Percentiles rank a stretch among this genome's conserved stretches.
Evolutionary conservation across 2,888 invertebrate genomes (phyloP).

Genomic region (Philaethria dido): DNA sequence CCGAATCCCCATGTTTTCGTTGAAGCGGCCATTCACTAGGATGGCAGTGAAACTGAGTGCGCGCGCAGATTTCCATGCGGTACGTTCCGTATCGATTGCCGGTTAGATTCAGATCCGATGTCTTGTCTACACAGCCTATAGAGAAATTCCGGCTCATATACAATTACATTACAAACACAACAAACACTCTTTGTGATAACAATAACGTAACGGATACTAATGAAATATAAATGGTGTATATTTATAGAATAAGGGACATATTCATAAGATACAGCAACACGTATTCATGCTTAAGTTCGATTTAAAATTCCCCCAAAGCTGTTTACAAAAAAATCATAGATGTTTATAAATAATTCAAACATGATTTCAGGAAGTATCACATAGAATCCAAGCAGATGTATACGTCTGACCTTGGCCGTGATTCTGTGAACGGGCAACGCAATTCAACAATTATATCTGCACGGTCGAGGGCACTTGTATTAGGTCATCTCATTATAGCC

Average conservation of each 20-base stretch:
- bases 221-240: not conserved
- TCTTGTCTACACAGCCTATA: slow-evolving; percentile 55
- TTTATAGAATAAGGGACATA: not conserved
- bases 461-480: slow-evolving; percentile 66
- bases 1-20: slow-evolving; percentile 61
- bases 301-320: not conserved
- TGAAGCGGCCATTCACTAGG: slow-evolving; percentile 75
- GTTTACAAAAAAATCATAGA: not conserved
- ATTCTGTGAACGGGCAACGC: slow-evolving; percentile 66
- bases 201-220: not conserved
- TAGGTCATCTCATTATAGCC: slow-evolving; percentile 49
- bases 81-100: slow-evolving; percentile 69
- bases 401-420: slow-evolving; percentile 74
- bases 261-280: not conserved
- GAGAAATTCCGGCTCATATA: slow-evolving; percentile 46
- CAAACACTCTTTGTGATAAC: slow-evolving; percentile 33
- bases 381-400: slow-evolving; percentile 42
- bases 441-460: slow-evolving; percentile 75
- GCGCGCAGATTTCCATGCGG: slow-evolving; percentile 74
- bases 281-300: not conserved
- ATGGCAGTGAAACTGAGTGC: slow-evolving; percentile 66
- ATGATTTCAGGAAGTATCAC: slow-evolving; percentile 14
- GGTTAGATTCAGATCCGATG: slow-evolving; percentile 57
- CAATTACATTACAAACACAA: slow-evolving; percentile 50
- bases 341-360: slow-evolving; percentile 11